Base-by-base conservation (phyloP, 2,888 invertebrate species). In the Aquatica leii region DNA sequence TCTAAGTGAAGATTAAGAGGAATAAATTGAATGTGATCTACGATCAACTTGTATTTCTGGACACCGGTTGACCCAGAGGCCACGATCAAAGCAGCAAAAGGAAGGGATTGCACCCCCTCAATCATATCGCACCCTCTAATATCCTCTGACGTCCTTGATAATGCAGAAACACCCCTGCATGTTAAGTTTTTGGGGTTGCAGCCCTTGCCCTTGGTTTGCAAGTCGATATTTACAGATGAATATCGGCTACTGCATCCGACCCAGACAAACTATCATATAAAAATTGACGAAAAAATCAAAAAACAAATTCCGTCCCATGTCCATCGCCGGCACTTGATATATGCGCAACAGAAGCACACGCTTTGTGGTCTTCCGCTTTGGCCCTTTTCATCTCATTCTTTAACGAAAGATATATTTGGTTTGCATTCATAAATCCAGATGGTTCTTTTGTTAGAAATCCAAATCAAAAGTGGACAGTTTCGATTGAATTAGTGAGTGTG, bases 101-200 rank as follows among this genome's bases (percentile, higher is more conserved):
- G 68, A 69, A 70, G 69, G 72, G 71, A 61, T 63, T 63, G 57
- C 74, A 69, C 74, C 76, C 78, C 74, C 78, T 77, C 81, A 81
- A 82, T 82, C 82, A 82, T 81, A 81, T 78, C 78, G 78, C 79
- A 81, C 81, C 82, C 80, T 80, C 80, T 81, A 81, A 81, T 82
- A 81, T 81, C 78, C 78, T 77, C 74, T 76, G 81, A 82, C 81
- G 81, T 79, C 75, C 79, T 78, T 78, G 79, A 81, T 81, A 80
- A 80, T 81, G 80, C 80, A 79, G 77, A 78, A 76, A 78, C 78
- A 77, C 77, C 78, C 78, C 76, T 74, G 69, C 69, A 73, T 72
- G 69, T 62, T 69, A 70, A 73, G 69, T 70, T 66, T 46, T 40
- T 61, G 34, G 62, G 67, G 64, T 31, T 56, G 18, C 35, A 20